Conservation (phyloP, 2,888 invertebrate species). For the Nephrocerus scutellatus region DNA sequence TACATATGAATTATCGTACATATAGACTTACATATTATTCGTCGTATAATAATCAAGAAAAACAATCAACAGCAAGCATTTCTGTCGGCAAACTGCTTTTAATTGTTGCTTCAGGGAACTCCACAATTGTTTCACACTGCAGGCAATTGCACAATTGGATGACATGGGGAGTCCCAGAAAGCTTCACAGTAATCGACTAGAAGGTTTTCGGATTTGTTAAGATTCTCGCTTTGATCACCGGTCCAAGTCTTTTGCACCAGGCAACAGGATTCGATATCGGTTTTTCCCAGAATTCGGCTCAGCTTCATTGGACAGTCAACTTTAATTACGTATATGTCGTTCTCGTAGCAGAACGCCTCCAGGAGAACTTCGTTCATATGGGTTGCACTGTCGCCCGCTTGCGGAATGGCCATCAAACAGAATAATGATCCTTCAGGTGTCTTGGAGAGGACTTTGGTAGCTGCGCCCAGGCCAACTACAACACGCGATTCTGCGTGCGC, state of each 20-base stretch:
- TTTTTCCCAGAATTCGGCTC: constrained; percentile 49
- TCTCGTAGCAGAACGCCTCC: constrained; percentile 72
- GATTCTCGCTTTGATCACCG: constrained; percentile 47
- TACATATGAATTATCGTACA: too few relatives aligned
- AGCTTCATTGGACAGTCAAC: constrained; percentile 53
- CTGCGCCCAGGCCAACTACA: constrained; percentile 44
- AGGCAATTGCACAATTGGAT: constrained; percentile 61
- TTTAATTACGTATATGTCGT: constrained; percentile 69
- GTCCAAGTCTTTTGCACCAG: constrained; percentile 44
- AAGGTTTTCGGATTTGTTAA: constrained; percentile 57
- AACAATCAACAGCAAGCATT: too few relatives aligned
- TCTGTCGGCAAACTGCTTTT: too few relatives aligned
- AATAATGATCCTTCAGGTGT: constrained; percentile 56
- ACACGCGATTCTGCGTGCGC: constrained; percentile 45
- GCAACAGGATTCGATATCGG: constrained; percentile 51
- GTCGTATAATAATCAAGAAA: neutral
- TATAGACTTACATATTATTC: neutral
- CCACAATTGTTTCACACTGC: constrained; percentile 49
- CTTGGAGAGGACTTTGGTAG: constrained; percentile 43
- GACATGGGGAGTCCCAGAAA: constrained; percentile 56
- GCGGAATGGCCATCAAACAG: constrained; percentile 62
- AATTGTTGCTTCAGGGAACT: too few relatives aligned
- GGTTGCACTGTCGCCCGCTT: constrained; percentile 64
- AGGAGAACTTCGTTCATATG: constrained; percentile 72
- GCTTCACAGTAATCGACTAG: constrained; percentile 62